Conservation (phyloP, 2,888 invertebrate species). For the Morpho achilles region DNA sequence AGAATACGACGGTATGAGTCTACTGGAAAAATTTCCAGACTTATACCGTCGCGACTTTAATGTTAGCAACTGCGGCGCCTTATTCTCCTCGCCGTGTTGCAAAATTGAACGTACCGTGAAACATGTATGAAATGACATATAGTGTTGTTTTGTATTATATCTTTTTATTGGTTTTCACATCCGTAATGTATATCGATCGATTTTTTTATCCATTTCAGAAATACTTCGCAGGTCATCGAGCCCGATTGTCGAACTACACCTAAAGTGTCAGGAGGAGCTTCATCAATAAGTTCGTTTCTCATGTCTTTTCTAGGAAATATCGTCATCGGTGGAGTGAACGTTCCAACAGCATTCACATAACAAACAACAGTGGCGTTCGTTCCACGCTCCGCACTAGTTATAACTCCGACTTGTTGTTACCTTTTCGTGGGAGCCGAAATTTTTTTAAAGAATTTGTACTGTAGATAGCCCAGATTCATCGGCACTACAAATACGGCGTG, state of each 20-base stretch:
- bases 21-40: no score
- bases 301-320: slow-evolving; percentile 18
- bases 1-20: no score
- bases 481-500: no score
- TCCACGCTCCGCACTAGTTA: slow-evolving; percentile 39
- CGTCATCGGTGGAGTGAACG: slow-evolving; percentile 8
- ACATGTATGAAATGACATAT: no score
- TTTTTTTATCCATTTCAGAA: slow-evolving; percentile 15
- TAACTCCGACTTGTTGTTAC: slow-evolving; percentile 39
- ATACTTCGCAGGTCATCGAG: slow-evolving; percentile 17
- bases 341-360: slow-evolving; percentile 15
- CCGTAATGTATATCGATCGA: background rate
- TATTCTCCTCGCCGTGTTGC: no score
- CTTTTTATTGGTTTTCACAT: no score
- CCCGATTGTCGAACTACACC: slow-evolving; percentile 7
- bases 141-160: no score
- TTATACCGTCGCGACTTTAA: no score
- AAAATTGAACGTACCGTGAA: no score
- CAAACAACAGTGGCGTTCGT: slow-evolving; percentile 16
- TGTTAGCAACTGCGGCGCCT: no score
- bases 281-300: slow-evolving; percentile 18
- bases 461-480: slow-evolving; percentile 46
- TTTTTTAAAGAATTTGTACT: slow-evolving; percentile 46
- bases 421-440: slow-evolving; percentile 32
- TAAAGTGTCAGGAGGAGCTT: slow-evolving; percentile 20